phyloP scores from a whole-genome alignment of 2,888 invertebrate species.

The Aphodius granarius region DNA sequence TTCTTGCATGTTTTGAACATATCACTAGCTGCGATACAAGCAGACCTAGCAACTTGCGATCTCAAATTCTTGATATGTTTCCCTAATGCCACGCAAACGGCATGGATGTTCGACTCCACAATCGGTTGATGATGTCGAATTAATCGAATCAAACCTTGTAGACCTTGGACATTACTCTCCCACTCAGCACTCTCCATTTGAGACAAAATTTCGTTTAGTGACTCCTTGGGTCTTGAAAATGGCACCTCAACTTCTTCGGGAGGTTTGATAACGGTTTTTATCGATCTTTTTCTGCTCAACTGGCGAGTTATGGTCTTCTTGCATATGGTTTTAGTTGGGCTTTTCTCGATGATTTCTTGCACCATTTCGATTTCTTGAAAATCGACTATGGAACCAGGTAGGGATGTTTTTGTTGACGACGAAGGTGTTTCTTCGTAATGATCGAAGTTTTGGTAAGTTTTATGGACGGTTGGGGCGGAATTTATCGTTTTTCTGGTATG shows the following conservation, averaged over 20 bases:
- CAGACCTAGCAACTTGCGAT: constrained; percentile 89
- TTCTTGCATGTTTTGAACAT: constrained; percentile 67
- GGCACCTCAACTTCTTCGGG: constrained; percentile 49
- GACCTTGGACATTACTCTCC: constrained; percentile 76
- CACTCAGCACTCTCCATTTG: constrained; percentile 76
- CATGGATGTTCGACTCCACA: constrained; percentile 67
- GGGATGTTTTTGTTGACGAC: constrained; percentile 32
- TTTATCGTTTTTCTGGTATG: constrained; percentile 45
- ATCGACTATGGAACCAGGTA: constrained; percentile 39
- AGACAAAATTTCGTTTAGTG: constrained; percentile 62
- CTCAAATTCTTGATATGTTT: constrained; percentile 85
- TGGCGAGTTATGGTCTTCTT: constrained; percentile 28
- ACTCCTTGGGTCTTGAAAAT: constrained; percentile 67
- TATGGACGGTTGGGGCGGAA: constrained; percentile 47
- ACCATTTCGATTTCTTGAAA: constrained; percentile 31
- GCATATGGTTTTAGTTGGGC: constrained; percentile 24
- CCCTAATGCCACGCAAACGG: constrained; percentile 70
- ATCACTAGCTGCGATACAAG: constrained; percentile 80
- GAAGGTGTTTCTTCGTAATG: constrained; percentile 33
- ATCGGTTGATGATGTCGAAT: constrained; percentile 67
- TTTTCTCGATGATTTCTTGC: constrained; percentile 25
- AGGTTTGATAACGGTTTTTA: constrained; percentile 21
- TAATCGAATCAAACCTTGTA: constrained; percentile 69
- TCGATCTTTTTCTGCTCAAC: constrained; percentile 31
- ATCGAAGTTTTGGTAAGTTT: constrained; percentile 30